A percentile compares a stretch with the other conserved stretches of the same genome.
Conservation (phyloP, 2,113 vertebrate genomes). For the Verasper variegatus region DNA sequence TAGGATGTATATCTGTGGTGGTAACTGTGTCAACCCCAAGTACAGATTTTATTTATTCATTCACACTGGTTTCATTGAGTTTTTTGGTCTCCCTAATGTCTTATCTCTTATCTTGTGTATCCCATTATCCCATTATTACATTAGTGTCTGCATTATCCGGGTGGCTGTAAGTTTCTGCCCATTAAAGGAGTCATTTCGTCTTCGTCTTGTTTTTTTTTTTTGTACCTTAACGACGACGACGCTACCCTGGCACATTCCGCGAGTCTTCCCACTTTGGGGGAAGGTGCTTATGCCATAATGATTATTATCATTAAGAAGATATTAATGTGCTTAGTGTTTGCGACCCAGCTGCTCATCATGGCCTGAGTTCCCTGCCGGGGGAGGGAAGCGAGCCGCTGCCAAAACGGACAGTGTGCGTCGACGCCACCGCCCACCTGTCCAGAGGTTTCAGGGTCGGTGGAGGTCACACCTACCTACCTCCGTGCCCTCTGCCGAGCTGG, state of each 20-base stretch:
- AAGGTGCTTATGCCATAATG: slow-evolving; percentile 99
- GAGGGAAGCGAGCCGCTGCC: slow-evolving; percentile 90
- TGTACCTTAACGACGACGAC: slow-evolving; percentile 86
- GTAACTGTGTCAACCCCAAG: slow-evolving; percentile 37
- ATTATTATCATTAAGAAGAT: slow-evolving; percentile 99
- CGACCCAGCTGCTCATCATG: slow-evolving; percentile 99
- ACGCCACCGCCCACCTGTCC: slow-evolving; percentile 75
- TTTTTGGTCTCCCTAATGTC: slow-evolving; percentile 60
- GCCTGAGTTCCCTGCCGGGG: slow-evolving; percentile 90
- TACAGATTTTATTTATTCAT: slow-evolving; percentile 67
- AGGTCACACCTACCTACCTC: slow-evolving; percentile 84
- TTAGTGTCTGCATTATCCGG: slow-evolving; percentile 78
- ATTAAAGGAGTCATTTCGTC: slow-evolving; percentile 79
- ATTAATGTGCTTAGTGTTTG: slow-evolving; percentile 99
- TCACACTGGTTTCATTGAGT: slow-evolving; percentile 56
- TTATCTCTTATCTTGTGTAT: slow-evolving; percentile 49
- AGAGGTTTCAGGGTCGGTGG: slow-evolving; percentile 90
- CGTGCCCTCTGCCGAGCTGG: slow-evolving; percentile 73
- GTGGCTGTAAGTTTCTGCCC: slow-evolving; percentile 76
- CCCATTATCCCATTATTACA: slow-evolving; percentile 79
- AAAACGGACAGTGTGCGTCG: slow-evolving; percentile 88
- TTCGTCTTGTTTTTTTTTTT: slow-evolving; percentile 45
- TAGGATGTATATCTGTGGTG: slow-evolving; percentile 28
- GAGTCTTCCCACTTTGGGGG: slow-evolving; percentile 93
- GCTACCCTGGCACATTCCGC: slow-evolving; percentile 87